Base-by-base conservation (phyloP, 2,113 vertebrate species). In the Bothrops jararaca region DNA sequence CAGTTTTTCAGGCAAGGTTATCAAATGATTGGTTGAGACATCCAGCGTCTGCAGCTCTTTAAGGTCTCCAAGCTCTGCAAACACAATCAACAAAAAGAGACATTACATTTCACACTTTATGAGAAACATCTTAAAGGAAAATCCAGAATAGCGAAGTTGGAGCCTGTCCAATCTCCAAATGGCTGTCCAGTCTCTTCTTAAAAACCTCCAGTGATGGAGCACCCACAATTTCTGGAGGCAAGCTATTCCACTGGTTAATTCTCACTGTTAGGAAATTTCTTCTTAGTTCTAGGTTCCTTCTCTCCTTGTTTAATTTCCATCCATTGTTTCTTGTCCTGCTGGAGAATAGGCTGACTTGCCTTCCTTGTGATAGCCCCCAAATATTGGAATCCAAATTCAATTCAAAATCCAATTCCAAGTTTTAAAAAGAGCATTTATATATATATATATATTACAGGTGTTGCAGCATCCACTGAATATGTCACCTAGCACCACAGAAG, bases 31-130 rank as follows among this genome's bases (percentile, higher is more conserved):
- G 96, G 98, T 98, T 26, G 99, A 99, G 92, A 99, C 98, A 74
- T 99, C 99, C 95, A 99, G 97, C 0, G 98, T 99, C 96, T 99
- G 98, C 96, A 99, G 98, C 93, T 99, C 98, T 95, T 98, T 97
- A 96, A 99, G 97, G 93, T 99, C 98, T 54, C 99, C 99, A 52
- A 99, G 98, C 96, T 99, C 99, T 99, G 96, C 69, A 94, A 96
- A 90, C 60, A 96, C 94, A 94, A 96, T 9, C 94, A 87, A 26
- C 95, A 53, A 92, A 54, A 94, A 12, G 23, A 92, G 91, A 53
- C 0, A 0, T 22, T 34, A 57, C 1, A 0, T 2, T 50, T 0
- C 56, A 0, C 20, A 52, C 5, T 0, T 50, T 90, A 3, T 90
- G 48, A 23, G 18, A 45, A 91, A 64, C 34, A 0, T 0, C 24